These are phyloP conservation scores for Cepaea hortensis DNA, from an alignment of 2,888 invertebrate genomes.

Conservation along the genomic window DNA sequence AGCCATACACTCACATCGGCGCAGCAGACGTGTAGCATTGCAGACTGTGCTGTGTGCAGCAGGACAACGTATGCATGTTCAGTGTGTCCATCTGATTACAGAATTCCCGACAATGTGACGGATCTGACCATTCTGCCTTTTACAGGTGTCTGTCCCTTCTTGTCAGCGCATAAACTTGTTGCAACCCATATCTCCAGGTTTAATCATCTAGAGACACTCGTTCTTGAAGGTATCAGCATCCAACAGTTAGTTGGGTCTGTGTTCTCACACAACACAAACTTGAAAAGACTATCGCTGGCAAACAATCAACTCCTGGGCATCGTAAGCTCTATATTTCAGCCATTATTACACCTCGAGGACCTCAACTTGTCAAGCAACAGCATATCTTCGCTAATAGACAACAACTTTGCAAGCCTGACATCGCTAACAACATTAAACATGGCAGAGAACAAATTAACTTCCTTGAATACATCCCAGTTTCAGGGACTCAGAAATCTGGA, in stretches of 20 bases:
- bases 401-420: neutral
- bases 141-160: slow-evolving; percentile 9
- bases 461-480: neutral
- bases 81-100: neutral
- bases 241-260: neutral
- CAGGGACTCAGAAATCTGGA: slow-evolving; percentile 17
- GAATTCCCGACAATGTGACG: slow-evolving; percentile 1
- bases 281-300: slow-evolving; percentile 29
- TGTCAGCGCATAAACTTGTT: neutral
- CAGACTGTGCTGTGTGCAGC: slow-evolving; percentile 5
- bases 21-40: neutral
- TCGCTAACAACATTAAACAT: slow-evolving; percentile 14
- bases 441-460: neutral
- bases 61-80: neutral
- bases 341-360: neutral
- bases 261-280: neutral
- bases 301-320: neutral
- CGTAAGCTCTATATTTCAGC: neutral
- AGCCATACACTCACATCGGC: neutral
- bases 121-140: slow-evolving; percentile 8
- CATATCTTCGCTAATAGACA: neutral
- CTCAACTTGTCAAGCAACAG: neutral
- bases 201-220: neutral
- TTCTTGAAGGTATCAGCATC: neutral
- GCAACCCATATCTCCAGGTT: neutral